Evolutionary conservation across 2,888 invertebrate species (phyloP).

Genomic region (Meta bourneti): DNA sequence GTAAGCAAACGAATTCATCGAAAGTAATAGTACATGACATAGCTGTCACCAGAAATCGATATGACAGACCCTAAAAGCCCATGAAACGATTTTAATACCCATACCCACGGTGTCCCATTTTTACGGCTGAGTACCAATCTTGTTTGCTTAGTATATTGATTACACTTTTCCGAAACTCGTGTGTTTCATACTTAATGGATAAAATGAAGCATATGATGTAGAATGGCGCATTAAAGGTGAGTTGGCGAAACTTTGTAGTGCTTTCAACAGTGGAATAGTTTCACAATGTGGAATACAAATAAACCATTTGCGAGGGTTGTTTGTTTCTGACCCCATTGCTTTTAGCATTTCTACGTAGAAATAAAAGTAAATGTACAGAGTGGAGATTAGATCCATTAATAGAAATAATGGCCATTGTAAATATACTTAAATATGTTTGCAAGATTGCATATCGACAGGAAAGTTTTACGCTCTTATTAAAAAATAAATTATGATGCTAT

Average conservation of each 20-base stretch:
- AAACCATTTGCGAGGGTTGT: too few species aligned
- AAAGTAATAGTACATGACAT: not conserved
- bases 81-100: conserved; percentile 37
- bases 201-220: not conserved
- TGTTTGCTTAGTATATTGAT: conserved; percentile 30
- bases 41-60: conserved; percentile 24
- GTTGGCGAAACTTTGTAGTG: not conserved
- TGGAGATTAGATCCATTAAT: too few species aligned
- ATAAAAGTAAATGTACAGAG: too few species aligned
- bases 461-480: too few species aligned
- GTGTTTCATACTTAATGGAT: conserved; percentile 13
- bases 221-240: not conserved
- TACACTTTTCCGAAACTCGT: not conserved
- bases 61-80: conserved; percentile 34
- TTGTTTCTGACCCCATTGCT: too few species aligned
- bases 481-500: too few species aligned
- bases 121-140: conserved; percentile 26
- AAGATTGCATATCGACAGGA: too few species aligned
- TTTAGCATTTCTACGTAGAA: too few species aligned
- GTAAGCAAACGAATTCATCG: not conserved
- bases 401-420: too few species aligned
- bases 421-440: too few species aligned
- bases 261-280: too few species aligned
- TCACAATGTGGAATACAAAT: too few species aligned
- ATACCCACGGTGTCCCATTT: conserved; percentile 26